These are phyloP conservation scores for Pimpla rufipes DNA, from an alignment of 2,888 invertebrate species.

Conservation along the genomic window DNA sequence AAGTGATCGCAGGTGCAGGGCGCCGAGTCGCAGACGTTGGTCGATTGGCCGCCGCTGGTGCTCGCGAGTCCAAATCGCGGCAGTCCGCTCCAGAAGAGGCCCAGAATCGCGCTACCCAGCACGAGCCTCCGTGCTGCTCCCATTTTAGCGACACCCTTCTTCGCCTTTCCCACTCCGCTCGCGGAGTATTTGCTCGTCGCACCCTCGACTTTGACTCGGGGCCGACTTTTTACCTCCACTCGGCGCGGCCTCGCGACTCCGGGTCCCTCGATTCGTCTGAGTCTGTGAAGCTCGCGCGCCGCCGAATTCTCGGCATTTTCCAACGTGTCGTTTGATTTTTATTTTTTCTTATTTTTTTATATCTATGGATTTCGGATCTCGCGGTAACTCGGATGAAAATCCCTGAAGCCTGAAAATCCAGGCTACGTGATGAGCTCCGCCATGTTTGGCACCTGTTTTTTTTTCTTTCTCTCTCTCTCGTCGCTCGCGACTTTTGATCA, in stretches of 20 bases:
- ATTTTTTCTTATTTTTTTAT: conserved; percentile 30
- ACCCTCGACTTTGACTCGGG: conserved; percentile 6
- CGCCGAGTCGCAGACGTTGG: conserved; percentile 86
- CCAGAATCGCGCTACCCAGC: conserved; percentile 81
- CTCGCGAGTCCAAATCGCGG: conserved; percentile 68
- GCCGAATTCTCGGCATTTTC: conserved; percentile 51
- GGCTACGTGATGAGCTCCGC: conserved; percentile 55
- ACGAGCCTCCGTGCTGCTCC: conserved; percentile 81
- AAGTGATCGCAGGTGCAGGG: conserved; percentile 88
- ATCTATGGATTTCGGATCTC: not conserved
- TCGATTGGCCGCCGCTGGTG: conserved; percentile 66
- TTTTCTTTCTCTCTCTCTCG: not conserved
- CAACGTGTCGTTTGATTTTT: conserved; percentile 4
- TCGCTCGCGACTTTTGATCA: conserved; percentile 9
- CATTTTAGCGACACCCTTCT: conserved; percentile 75
- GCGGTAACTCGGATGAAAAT: conserved; percentile 2
- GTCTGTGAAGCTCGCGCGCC: conserved; percentile 44
- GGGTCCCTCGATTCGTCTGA: conserved; percentile 38
- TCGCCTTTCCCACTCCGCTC: conserved; percentile 20
- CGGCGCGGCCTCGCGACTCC: conserved; percentile 54
- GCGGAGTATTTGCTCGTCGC: conserved; percentile 24
- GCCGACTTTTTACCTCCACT: not conserved
- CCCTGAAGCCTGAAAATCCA: conserved; percentile 44
- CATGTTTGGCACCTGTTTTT: too few species aligned
- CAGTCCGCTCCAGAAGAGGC: conserved; percentile 82